Evolutionary conservation across 2,113 vertebrate species (phyloP).

Genomic region (Ptilorrhoa leucosticta): DNA sequence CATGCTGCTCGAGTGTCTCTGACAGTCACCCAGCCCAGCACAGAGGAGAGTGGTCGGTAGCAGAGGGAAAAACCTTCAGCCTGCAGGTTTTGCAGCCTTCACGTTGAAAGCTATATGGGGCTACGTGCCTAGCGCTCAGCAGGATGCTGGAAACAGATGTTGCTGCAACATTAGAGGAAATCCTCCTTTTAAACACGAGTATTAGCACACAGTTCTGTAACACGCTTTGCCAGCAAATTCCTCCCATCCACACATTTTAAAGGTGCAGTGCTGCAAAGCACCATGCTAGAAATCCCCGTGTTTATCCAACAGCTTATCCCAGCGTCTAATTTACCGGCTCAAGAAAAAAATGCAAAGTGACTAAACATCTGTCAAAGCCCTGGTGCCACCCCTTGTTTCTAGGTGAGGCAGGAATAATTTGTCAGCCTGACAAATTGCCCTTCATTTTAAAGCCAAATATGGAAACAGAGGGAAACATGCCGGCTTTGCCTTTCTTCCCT

Average conservation of each 20-base stretch:
- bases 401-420: background rate
- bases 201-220: background rate
- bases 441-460: background rate
- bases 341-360: background rate
- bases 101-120: background rate
- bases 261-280: background rate
- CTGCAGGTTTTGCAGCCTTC: background rate
- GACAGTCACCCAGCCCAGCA: background rate
- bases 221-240: constrained; percentile 31
- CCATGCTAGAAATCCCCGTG: background rate
- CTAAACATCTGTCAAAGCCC: background rate
- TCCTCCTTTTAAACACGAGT: constrained; percentile 19
- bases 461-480: background rate
- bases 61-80: background rate
- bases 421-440: background rate
- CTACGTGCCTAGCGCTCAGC: background rate
- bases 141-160: constrained; percentile 33
- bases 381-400: background rate
- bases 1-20: background rate
- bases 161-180: constrained; percentile 29
- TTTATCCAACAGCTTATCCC: background rate
- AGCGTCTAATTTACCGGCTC: fast-evolving
- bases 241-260: constrained; percentile 26
- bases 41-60: fast-evolving
- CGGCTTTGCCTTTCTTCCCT: background rate